Percentiles rank a stretch among this genome's conserved stretches.
These are phyloP conservation scores for Ommatoiulus sabulosus DNA, from an alignment of 2,888 invertebrate genomes.

Conservation along the genomic window DNA sequence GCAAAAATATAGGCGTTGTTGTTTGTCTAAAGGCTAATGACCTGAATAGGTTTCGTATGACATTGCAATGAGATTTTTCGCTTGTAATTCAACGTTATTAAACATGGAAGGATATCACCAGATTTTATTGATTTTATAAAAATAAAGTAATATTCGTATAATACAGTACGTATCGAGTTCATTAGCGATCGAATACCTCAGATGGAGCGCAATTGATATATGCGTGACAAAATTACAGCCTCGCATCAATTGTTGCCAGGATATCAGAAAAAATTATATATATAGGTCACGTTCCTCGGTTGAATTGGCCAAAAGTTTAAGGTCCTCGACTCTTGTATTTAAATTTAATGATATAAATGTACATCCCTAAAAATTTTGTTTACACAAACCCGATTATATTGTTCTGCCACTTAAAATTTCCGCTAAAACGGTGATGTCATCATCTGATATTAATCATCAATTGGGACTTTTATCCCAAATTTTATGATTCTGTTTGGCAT, in stretches of 20 bases:
- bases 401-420: too few species aligned
- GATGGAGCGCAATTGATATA: neutral
- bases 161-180: neutral
- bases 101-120: neutral
- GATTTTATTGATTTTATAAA: neutral
- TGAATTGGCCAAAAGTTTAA: slow-evolving; percentile 22
- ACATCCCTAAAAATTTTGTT: too few species aligned
- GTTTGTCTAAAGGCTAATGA: slow-evolving; percentile 2
- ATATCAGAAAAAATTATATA: neutral
- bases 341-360: too few species aligned
- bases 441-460: too few species aligned
- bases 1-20: neutral
- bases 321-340: neutral
- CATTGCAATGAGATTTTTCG: neutral
- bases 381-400: too few species aligned
- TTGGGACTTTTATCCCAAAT: too few species aligned
- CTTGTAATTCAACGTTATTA: neutral
- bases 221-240: neutral
- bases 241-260: neutral
- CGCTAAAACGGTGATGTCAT: too few species aligned
- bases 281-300: neutral
- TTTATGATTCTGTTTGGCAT: too few species aligned
- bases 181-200: neutral
- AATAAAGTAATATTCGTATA: neutral
- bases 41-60: neutral